Percentiles rank a stretch among this genome's conserved stretches.
These are phyloP conservation scores for Scotopteryx bipunctaria DNA, from an alignment of 2,888 invertebrate species.

Conservation along the genomic window DNA sequence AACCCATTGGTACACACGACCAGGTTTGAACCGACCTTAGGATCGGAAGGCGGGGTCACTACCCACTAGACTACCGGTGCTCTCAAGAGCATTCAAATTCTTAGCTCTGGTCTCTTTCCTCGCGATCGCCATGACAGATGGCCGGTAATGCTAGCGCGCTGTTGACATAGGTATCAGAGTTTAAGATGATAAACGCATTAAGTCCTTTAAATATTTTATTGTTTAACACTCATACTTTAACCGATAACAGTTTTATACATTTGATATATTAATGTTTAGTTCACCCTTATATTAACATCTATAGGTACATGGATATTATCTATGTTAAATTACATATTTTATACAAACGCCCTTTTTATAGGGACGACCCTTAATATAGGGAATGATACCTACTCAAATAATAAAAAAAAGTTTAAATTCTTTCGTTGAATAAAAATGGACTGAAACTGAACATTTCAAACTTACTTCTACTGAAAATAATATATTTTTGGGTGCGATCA, in stretches of 20 bases:
- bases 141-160: too few species aligned
- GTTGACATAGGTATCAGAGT: neutral
- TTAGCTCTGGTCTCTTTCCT: too few species aligned
- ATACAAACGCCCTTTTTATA: conserved; percentile 3
- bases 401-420: neutral
- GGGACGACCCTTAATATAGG: neutral
- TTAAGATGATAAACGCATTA: conserved; percentile 10
- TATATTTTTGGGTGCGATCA: conserved; percentile 73
- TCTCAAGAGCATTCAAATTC: too few species aligned
- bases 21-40: too few species aligned
- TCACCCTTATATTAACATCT: conserved; percentile 18
- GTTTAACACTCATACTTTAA: conserved; percentile 27
- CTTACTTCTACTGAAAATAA: conserved; percentile 4
- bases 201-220: conserved; percentile 35
- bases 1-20: too few species aligned
- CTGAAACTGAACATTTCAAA: neutral
- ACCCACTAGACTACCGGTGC: too few species aligned
- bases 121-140: too few species aligned
- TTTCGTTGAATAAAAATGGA: neutral
- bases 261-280: conserved; percentile 35
- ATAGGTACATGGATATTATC: conserved; percentile 26
- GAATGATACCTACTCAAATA: neutral
- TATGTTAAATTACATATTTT: conserved; percentile 13
- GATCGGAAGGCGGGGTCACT: too few species aligned
- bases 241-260: conserved; percentile 37